Evolutionary conservation across 2,888 invertebrate species (phyloP), one percentile per base, ranked within the genome.

Genomic region (Epirrita christyi): DNA sequence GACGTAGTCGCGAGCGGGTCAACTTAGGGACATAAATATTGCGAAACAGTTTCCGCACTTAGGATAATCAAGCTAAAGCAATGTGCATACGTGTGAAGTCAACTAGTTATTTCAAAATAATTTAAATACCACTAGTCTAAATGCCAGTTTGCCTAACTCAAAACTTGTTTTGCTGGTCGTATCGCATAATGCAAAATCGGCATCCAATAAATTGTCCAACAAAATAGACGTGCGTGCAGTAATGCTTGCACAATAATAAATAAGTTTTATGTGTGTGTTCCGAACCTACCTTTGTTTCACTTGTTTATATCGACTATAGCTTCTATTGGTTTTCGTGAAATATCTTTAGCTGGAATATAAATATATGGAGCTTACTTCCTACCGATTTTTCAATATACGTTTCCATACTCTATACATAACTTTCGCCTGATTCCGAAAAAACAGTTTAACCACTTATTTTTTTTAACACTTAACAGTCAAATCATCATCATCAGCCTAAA

Each of bases 201-300:
- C 85, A 80, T 77, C 80, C 83, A 78, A 87, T 88, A 88, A 88
- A 88, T 88, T 85, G 77, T 64, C 77, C 68, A 73, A 78, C 84
- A 72, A 81, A 88, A 88, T 87, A 86, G 84, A 86, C 82, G 83
- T 86, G 87, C 86, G 86, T 86, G 83, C 81, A 75, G 75, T 74
- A n/a, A 67, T 64, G 71, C 81, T 73, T 77, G 81, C 78, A 76
- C 79, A 75, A 83, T 81, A 86, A 86, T 86, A 88, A 87, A 88
- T 86, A 87, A 78, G 81, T 79, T 84, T 84, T 86, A 86, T 86
- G 81, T 80, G 73, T 78, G 67, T 72, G 68, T 71, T 68, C 67
- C 58, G 55, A 54, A 56, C 61, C 59, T 72, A 75, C 76, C 72
- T 79, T 76, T 78, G 79, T 80, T 81, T 80, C 62, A 66, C 58